Percentiles rank a stretch among this genome's conserved stretches.
Evolutionary conservation across 2,113 vertebrate genomes (phyloP).

Genomic region (Hiodon alosoides): DNA sequence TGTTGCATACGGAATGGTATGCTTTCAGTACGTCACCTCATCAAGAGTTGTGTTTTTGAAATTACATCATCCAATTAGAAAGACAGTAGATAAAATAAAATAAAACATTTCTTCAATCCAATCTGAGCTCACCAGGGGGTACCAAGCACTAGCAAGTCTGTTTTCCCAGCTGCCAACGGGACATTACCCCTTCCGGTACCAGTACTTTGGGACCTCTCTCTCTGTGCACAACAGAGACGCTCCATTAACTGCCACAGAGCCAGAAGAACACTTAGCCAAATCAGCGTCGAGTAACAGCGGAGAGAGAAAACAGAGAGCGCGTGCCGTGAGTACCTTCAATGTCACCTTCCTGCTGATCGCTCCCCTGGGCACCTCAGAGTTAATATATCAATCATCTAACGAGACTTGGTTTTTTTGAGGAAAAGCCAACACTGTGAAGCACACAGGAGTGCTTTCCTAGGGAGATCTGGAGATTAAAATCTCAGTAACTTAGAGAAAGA

Average conservation of each 20-base stretch:
- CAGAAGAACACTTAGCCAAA: background rate
- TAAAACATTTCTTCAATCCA: too few relatives aligned
- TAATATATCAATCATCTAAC: conserved; percentile 41
- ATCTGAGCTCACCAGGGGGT: background rate
- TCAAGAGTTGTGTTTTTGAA: too few relatives aligned
- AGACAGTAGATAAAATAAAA: too few relatives aligned
- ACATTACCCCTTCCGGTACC: background rate
- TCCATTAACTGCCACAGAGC: background rate
- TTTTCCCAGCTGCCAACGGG: background rate
- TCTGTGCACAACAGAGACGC: background rate
- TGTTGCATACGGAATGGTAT: too few relatives aligned
- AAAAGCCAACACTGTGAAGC: background rate
- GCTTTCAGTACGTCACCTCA: too few relatives aligned
- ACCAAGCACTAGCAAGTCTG: background rate
- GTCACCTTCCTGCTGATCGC: conserved; percentile 11
- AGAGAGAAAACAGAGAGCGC: too few relatives aligned
- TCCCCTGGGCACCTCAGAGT: conserved; percentile 7
- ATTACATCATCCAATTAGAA: too few relatives aligned
- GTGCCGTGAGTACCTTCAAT: background rate
- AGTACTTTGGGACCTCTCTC: background rate
- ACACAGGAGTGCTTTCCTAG: background rate
- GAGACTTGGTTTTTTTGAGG: conserved; percentile 2
- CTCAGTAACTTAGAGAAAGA: background rate
- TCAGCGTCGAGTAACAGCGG: background rate
- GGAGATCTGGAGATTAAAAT: background rate